Conservation (phyloP, 2,888 invertebrate species). For the Ectropis crepuscularia region DNA sequence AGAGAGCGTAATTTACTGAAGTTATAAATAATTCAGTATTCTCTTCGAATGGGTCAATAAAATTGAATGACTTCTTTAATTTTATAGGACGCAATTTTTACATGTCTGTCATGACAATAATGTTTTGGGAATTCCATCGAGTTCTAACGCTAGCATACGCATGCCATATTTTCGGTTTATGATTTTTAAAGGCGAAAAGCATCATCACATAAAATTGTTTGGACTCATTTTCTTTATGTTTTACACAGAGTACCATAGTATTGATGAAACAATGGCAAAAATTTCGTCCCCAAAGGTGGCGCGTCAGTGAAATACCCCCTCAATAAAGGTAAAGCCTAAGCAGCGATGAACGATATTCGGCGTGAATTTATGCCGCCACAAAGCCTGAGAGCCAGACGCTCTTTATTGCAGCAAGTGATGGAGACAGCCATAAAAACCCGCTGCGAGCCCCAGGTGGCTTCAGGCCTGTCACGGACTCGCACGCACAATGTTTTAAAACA, state of each 20-base stretch:
- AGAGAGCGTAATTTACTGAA: neutral
- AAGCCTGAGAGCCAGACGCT: conserved; percentile 18
- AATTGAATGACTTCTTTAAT: too few species aligned
- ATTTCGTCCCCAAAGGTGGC: neutral
- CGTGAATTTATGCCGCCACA: conserved; percentile 17
- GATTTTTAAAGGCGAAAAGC: too few species aligned
- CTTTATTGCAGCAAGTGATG: conserved; percentile 14
- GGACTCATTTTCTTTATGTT: too few species aligned
- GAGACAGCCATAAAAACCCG: conserved; percentile 20
- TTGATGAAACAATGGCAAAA: too few species aligned
- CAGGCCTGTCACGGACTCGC: neutral
- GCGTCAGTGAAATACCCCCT: neutral
- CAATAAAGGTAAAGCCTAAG: conserved; percentile 7
- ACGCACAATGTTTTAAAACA: neutral
- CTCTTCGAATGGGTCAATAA: too few species aligned
- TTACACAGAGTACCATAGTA: too few species aligned
- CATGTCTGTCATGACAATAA: too few species aligned
- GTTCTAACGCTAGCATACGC: too few species aligned
- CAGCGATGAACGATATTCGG: conserved; percentile 12
- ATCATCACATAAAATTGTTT: too few species aligned
- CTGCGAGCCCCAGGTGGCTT: conserved; percentile 6
- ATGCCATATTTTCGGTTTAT: too few species aligned
- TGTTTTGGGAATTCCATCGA: too few species aligned
- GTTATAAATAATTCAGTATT: neutral
- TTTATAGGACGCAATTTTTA: too few species aligned